Evolutionary conservation across 2,113 vertebrate species (phyloP).

Genomic region (Clinocottus analis): DNA sequence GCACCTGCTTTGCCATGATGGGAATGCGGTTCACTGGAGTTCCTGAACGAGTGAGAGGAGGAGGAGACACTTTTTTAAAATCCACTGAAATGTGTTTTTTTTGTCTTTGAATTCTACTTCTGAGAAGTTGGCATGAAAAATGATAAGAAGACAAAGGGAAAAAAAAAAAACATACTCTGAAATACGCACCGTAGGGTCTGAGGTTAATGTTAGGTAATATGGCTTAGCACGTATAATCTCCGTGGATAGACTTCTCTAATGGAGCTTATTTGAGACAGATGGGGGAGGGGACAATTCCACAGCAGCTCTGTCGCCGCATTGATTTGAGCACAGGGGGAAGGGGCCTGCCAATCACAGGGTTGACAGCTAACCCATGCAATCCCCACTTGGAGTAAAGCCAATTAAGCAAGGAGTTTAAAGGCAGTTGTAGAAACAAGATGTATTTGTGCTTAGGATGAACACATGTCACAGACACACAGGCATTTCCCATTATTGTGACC

Average conservation of each 20-base stretch:
- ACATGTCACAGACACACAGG: constrained; percentile 26
- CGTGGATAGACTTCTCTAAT: constrained; percentile 54
- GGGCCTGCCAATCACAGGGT: constrained; percentile 56
- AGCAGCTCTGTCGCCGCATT: constrained; percentile 49
- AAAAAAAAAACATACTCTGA: constrained; percentile 4
- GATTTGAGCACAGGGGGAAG: constrained; percentile 53
- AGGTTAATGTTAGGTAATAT: constrained; percentile 43
- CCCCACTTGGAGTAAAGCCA: constrained; percentile 67
- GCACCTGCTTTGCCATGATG: constrained; percentile 98
- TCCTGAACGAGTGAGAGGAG: constrained; percentile 78
- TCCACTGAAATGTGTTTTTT: background rate
- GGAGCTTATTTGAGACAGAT: constrained; percentile 64
- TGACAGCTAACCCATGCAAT: constrained; percentile 60
- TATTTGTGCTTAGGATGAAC: constrained; percentile 54
- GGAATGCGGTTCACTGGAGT: constrained; percentile 98
- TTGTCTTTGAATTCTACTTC: background rate
- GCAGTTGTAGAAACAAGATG: constrained; percentile 64
- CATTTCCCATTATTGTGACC: constrained; percentile 9
- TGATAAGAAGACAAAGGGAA: background rate
- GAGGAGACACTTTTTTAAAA: background rate
- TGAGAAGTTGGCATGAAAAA: background rate
- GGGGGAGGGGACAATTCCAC: constrained; percentile 66
- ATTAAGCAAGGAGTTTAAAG: constrained; percentile 65
- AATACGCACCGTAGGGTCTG: background rate
- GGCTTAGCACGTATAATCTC: constrained; percentile 62